Evolutionary conservation across 2,113 vertebrate species (phyloP).

Genomic region (Pionites leucogaster): DNA sequence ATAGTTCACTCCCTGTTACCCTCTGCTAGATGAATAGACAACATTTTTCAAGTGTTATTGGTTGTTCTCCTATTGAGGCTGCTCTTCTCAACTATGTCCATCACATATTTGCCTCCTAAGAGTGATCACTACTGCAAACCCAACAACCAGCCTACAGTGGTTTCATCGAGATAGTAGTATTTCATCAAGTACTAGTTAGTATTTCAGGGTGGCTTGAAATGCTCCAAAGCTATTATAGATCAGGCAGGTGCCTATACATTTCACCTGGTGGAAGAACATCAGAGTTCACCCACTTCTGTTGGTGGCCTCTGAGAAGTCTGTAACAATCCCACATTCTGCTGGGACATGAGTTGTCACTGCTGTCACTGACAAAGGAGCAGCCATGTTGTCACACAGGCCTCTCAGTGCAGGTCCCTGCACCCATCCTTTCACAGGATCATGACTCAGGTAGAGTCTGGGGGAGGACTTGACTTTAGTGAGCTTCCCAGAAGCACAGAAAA

Average conservation of each 20-base stretch:
- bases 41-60: background rate
- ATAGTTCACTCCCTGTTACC: background rate
- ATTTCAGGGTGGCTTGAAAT: background rate
- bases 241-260: background rate
- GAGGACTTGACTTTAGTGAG: background rate
- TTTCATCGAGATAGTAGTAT: background rate
- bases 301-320: background rate
- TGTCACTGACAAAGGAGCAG: background rate
- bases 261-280: background rate
- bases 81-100: background rate
- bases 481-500: background rate
- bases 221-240: fast-evolving
- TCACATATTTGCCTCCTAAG: background rate
- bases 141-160: background rate
- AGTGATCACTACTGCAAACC: background rate
- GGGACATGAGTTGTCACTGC: background rate
- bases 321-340: fast-evolving
- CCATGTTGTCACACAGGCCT: background rate
- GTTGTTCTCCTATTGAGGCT: background rate
- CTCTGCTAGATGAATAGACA: background rate
- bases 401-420: background rate
- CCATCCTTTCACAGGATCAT: background rate
- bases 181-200: background rate
- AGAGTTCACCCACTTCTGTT: background rate
- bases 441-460: background rate